Evolutionary conservation across 2,888 invertebrate species (phyloP), one percentile per base, ranked within the genome.

Genomic region (Polydrusus cervinus): DNA sequence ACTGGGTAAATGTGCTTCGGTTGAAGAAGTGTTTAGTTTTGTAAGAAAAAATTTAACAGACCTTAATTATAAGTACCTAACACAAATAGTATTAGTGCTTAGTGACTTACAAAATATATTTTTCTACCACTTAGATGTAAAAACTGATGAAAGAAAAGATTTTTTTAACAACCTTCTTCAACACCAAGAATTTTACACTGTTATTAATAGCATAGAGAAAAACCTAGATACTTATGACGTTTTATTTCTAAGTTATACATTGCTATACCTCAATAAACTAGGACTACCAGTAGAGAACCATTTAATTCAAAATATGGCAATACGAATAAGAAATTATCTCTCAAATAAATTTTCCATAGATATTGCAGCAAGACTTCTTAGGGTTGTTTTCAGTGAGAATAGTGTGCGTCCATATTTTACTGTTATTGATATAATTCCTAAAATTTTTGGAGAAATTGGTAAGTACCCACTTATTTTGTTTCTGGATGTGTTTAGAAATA

Each of bases 221-320:
- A 82, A 85, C 16, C 76, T 86, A 30, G 25, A 79, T 7, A 43
- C 82, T 3, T 87, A 89, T 82, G 83, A 87, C 77, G 57, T 83
- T 0, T 83, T 88, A 43, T 86, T 87, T 40, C 79, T 88, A 43
- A 88, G 88, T 76, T 88, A 87, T 75, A 83, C 86, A 66, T 83
- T 89, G 30, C 82, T 89, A 16, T 89, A 89, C 78, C 82, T 90
- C 60, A 86, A 85, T 53, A 88, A 89, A 82, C 84, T 90, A 78
- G 89, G 88, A 5, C 78, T 89, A 7, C 78, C 83, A 9, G 80
- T 86, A 45, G 81, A 84, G 43, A 81, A 86, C 61, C 64, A 78
- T 0, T 77, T 84, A 0, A 79, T 89, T 78, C 85, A 87, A 70
- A 75, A 82, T n/a, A 73, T 90, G 5, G 80, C 88, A 3, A 51